These are phyloP conservation scores for Campoplex nolae DNA, from an alignment of 2,888 invertebrate species.

Conservation along the genomic window DNA sequence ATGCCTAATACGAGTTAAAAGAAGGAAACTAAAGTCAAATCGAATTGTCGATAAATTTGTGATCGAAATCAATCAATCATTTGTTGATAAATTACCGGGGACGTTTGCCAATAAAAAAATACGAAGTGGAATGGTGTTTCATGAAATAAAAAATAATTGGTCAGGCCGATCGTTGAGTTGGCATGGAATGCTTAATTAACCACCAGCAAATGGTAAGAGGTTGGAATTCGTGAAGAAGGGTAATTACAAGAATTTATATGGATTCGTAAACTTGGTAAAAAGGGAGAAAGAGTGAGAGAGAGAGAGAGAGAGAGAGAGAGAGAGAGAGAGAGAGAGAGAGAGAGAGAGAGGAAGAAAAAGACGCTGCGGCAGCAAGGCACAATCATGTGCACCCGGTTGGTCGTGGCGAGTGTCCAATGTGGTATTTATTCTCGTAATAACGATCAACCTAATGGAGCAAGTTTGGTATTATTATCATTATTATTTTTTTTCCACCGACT, in stretches of 20 bases:
- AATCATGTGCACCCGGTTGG: not conserved
- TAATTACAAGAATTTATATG: constrained; percentile 58
- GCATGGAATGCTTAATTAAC: constrained; percentile 3
- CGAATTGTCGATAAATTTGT: not conserved
- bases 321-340: constrained; percentile 23
- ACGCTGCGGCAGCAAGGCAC: not conserved
- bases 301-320: constrained; percentile 4
- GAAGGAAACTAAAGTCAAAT: not conserved
- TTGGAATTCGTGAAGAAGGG: constrained; percentile 56
- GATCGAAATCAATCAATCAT: not conserved
- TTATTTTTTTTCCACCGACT: constrained; percentile 16
- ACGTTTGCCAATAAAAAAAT: not conserved
- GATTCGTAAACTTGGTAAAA: constrained; percentile 26
- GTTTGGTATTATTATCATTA: not conserved
- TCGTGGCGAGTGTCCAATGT: constrained; percentile 43
- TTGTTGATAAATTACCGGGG: not conserved
- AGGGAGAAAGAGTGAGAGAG: constrained; percentile 3
- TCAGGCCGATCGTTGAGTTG: not conserved
- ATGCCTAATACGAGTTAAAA: not conserved
- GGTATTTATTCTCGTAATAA: constrained; percentile 61
- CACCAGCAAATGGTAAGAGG: constrained; percentile 9
- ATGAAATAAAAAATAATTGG: constrained; percentile 8
- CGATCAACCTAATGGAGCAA: constrained; percentile 62
- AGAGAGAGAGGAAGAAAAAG: not conserved
- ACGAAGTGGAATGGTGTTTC: not conserved